These are phyloP conservation scores for Chrysaora quinquecirrha DNA, from an alignment of 30 jellyfish, hydroid and myxozoan genomes.

Conservation along the genomic window DNA sequence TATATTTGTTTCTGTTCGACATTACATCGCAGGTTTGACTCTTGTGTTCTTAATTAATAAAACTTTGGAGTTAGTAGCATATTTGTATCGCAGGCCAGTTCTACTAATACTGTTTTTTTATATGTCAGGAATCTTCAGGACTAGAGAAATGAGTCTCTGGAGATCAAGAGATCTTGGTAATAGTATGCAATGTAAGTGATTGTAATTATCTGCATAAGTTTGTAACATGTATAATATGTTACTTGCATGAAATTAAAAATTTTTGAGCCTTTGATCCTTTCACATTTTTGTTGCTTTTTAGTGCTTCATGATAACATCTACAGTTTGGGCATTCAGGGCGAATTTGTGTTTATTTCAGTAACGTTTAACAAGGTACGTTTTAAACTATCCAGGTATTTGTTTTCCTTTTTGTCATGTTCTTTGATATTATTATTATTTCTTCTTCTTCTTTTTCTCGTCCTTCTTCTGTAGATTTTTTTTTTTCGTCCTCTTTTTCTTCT, in stretches of 20 bases:
- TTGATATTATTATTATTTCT: neutral
- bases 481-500: no score
- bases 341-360: conserved; percentile 76
- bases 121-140: neutral
- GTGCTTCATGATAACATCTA: conserved; percentile 68
- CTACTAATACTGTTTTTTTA: no score
- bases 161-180: conserved; percentile 82
- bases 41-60: no score
- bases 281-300: conserved; percentile 4
- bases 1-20: conserved; percentile 47
- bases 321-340: conserved; percentile 89
- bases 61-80: no score
- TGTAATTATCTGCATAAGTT: neutral
- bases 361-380: conserved; percentile 39
- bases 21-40: conserved; percentile 22
- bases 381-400: neutral
- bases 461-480: no score
- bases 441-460: neutral
- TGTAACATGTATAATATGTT: neutral
- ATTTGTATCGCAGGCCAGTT: no score
- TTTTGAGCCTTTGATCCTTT: no score
- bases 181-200: conserved; percentile 50
- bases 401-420: neutral
- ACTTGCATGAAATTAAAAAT: neutral
- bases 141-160: conserved; percentile 67